phyloP scores from a whole-genome alignment of 2,797 vertebrate species.

The Pseudochromis fuscus region DNA sequence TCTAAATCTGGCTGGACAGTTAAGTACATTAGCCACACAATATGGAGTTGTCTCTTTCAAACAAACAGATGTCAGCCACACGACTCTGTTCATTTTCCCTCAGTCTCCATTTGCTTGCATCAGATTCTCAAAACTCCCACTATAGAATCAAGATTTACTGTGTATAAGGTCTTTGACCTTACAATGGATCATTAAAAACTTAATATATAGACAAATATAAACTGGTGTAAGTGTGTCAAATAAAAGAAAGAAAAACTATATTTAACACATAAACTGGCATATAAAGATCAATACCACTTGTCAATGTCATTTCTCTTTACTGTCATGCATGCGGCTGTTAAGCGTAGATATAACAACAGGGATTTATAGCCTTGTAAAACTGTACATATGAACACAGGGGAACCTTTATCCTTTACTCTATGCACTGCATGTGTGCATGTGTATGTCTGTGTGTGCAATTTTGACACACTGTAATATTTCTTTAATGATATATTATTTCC shows the following conservation, averaged over 20 bases:
- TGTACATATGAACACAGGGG: slow-evolving; percentile 38
- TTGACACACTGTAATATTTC: not conserved
- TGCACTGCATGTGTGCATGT: slow-evolving; percentile 1
- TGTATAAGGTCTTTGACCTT: slow-evolving; percentile 48
- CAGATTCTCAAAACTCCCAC: slow-evolving; percentile 36
- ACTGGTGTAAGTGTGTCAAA: slow-evolving; percentile 27
- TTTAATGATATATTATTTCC: not conserved
- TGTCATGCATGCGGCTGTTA: slow-evolving; percentile 28
- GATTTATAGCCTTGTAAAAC: slow-evolving; percentile 64
- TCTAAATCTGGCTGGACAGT: slow-evolving; percentile 73
- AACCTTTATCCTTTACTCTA: slow-evolving; percentile 31
- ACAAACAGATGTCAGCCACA: slow-evolving; percentile 73
- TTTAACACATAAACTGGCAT: slow-evolving; percentile 49
- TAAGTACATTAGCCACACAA: slow-evolving; percentile 76
- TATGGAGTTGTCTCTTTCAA: slow-evolving; percentile 75
- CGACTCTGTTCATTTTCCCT: slow-evolving; percentile 58
- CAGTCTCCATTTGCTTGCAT: slow-evolving; percentile 19
- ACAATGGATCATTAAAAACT: slow-evolving; percentile 49
- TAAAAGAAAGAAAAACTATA: slow-evolving; percentile 43
- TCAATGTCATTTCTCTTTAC: slow-evolving; percentile 37
- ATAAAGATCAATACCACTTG: slow-evolving; percentile 59
- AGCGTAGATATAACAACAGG: slow-evolving; percentile 47
- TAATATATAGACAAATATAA: slow-evolving; percentile 46
- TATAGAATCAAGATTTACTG: slow-evolving; percentile 31
- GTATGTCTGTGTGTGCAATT: not conserved